phyloP scores from a whole-genome alignment of 2,113 vertebrate species.

The Buteo buteo region DNA sequence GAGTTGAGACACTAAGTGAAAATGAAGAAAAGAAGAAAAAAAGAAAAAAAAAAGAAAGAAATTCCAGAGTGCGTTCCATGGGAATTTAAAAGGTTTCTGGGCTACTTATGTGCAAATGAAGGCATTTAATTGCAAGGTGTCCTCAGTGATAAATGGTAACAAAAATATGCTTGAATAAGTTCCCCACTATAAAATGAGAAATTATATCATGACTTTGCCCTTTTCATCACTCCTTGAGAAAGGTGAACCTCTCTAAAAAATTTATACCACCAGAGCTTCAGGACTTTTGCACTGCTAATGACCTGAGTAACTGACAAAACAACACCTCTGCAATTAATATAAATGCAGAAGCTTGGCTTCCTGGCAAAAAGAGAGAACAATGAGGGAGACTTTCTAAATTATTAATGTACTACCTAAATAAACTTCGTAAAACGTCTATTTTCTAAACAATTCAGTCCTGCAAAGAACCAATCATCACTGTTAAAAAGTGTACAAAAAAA shows the following conservation, averaged over 20 bases:
- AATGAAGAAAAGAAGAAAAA: not conserved
- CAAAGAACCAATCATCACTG: not conserved
- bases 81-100: not conserved
- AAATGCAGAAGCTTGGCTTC: not conserved
- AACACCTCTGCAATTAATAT: not conserved
- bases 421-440: not conserved
- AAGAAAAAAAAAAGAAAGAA: not conserved
- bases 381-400: not conserved
- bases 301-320: slow-evolving; percentile 42
- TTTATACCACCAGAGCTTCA: not conserved
- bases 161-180: slow-evolving; percentile 62
- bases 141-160: slow-evolving; percentile 33
- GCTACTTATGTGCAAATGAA: slow-evolving; percentile 46
- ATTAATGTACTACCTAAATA: not conserved
- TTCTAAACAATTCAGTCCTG: not conserved
- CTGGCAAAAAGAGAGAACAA: not conserved
- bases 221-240: slow-evolving; percentile 64
- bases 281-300: slow-evolving; percentile 49
- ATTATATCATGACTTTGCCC: slow-evolving; percentile 48
- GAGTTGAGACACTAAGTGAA: not conserved
- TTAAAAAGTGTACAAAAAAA: not conserved
- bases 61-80: not conserved
- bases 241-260: slow-evolving; percentile 57
- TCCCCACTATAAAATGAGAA: slow-evolving; percentile 65
- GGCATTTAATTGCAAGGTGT: slow-evolving; percentile 56